Percentiles rank a stretch among this genome's conserved stretches.
These are phyloP conservation scores for Campylomormyrus numenius DNA, from an alignment of 2,113 vertebrate genomes.

Conservation along the genomic window DNA sequence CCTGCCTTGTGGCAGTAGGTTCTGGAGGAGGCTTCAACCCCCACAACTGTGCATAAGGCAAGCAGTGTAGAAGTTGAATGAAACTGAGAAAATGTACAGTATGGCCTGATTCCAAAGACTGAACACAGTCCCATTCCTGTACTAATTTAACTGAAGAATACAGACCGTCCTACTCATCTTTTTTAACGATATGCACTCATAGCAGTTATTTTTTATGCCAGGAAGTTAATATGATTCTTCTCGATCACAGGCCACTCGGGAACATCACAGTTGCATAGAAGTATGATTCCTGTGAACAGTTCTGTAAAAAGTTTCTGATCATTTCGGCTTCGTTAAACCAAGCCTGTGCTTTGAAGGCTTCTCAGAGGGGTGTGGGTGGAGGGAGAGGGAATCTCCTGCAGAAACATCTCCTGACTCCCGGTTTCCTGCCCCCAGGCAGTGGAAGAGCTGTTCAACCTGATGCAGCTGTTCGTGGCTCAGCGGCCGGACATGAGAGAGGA, in stretches of 20 bases:
- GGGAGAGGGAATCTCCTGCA: neutral
- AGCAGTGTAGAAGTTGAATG: neutral
- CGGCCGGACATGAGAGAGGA: constrained; percentile 92
- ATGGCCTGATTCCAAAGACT: neutral
- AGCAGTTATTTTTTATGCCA: neutral
- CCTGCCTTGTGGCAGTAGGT: neutral
- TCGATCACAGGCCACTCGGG: neutral
- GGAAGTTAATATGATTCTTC: neutral
- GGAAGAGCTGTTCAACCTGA: constrained; percentile 95
- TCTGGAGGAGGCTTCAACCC: neutral
- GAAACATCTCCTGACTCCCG: constrained; percentile 10
- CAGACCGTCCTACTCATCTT: neutral
- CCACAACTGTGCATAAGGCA: neutral
- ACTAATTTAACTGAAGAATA: neutral
- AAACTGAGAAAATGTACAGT: neutral
- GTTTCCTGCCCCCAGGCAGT: constrained; percentile 71
- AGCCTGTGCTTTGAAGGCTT: neutral
- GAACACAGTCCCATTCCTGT: neutral
- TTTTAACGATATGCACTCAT: neutral
- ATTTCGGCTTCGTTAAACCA: neutral
- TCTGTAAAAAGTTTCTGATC: neutral
- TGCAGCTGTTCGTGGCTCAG: constrained; percentile 97
- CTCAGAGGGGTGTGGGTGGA: neutral
- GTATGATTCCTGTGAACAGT: neutral
- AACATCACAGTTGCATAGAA: neutral